Evolutionary conservation across 2,888 invertebrate species (phyloP), one percentile per base, ranked within the genome.

Genomic region (Pinctada fucata): DNA sequence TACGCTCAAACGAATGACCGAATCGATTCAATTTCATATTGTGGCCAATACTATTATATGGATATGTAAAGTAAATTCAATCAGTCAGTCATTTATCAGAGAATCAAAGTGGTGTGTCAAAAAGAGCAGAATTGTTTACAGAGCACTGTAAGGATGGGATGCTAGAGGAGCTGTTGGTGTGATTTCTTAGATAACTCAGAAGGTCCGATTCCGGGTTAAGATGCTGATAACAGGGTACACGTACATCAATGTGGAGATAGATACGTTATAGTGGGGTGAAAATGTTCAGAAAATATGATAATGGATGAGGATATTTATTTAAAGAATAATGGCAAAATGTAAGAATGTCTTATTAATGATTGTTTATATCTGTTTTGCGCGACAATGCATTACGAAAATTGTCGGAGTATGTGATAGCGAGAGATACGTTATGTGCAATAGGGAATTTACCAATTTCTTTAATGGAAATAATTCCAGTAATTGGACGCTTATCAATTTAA

Each of bases 271-370:
- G 58, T 52, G 58, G 58, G 58, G 10, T 52, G 10, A 66, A 66
- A 5, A 66, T 66, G 8, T 10, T 10, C 47, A 45, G 45, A 5
- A 3, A 68, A 45, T 45, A 45, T 68, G 68, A 45, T 68, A 45
- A 68, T 68, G 68, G 68, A 68, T 68, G 47, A 47, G 4, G 3
- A 5, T 31, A 68, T 47, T 47, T 10, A 45, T n/a, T 68, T 13
- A 45, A 68, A 31, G 4, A 31, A 68, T 10, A 68, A 68, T 68
- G 68, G 68, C 5, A 68, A 31, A 45, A 47, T 68, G 47, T 68
- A 68, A 45, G 10, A 16, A 68, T 31, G 68, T n/a, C 4, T 5
- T 66, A 6, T 16, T 31, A 45, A 47, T 5, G 3, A 3, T 68
- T 47, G 16, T 68, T 5, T 16, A 45, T 16, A 45, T 68, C 45